Conservation (phyloP, 2,888 invertebrate genomes). For the Cordilura impudica region DNA sequence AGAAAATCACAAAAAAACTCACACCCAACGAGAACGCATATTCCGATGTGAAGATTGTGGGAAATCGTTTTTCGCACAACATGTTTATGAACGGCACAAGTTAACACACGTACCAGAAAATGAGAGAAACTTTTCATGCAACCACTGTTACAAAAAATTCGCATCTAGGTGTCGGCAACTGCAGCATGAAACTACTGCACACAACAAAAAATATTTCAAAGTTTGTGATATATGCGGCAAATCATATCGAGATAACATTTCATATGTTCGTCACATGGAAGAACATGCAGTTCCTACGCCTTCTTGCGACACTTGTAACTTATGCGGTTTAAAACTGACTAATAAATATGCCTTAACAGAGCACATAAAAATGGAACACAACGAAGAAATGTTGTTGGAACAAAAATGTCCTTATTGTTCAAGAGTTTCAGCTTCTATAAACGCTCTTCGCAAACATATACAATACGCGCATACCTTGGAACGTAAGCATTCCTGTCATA, state of each 20-base stretch:
- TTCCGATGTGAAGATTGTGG: too few relatives aligned
- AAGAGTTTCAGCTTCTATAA: constrained; percentile 71
- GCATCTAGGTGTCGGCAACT: too few relatives aligned
- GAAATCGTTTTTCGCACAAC: too few relatives aligned
- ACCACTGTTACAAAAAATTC: constrained; percentile 67
- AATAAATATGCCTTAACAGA: constrained; percentile 73
- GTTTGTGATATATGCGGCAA: constrained; percentile 76
- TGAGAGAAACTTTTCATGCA: too few relatives aligned
- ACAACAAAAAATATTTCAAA: constrained; percentile 68
- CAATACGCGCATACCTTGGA: constrained; percentile 72
- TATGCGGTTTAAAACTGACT: constrained; percentile 70
- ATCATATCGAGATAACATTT: constrained; percentile 70
- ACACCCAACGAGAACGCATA: too few relatives aligned
- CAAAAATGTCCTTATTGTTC: constrained; percentile 71
- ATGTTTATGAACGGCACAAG: constrained; percentile 59
- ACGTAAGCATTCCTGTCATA: constrained; percentile 72
- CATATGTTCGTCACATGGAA: constrained; percentile 71
- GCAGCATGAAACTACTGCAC: too few relatives aligned
- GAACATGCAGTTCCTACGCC: constrained; percentile 71
- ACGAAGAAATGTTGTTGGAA: constrained; percentile 69
- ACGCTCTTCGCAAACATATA: constrained; percentile 72
- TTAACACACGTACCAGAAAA: constrained; percentile 73
- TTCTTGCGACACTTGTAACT: constrained; percentile 70
- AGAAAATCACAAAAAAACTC: too few relatives aligned
- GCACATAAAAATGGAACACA: constrained; percentile 75